phyloP scores from a whole-genome alignment of 2,797 vertebrate species.

The Thaleichthys pacificus region DNA sequence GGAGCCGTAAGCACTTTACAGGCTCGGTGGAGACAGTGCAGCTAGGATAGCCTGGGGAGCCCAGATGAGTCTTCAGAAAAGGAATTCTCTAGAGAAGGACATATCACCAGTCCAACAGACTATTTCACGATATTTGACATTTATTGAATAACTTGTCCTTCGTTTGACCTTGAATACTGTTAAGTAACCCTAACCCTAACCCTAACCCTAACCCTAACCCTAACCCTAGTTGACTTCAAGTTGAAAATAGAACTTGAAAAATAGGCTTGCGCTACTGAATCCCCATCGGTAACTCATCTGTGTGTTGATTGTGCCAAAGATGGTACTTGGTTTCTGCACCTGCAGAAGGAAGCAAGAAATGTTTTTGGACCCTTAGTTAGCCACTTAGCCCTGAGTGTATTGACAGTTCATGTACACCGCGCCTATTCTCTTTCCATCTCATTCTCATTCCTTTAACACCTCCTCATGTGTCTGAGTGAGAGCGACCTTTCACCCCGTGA shows the following conservation, averaged over 20 bases:
- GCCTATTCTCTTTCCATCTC: slow-evolving; percentile 26
- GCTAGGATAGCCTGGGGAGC: not conserved
- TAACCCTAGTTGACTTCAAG: too few relatives aligned
- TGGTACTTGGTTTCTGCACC: too few relatives aligned
- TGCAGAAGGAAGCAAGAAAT: not conserved
- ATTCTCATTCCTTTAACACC: slow-evolving; percentile 36
- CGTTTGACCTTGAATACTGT: too few relatives aligned
- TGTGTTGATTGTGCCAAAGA: too few relatives aligned
- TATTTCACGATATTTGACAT: not conserved
- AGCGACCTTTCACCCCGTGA: slow-evolving; percentile 35
- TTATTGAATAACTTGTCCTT: not conserved
- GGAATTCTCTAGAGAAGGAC: not conserved
- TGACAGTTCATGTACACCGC: slow-evolving; percentile 5
- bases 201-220: too few relatives aligned
- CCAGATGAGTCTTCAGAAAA: not conserved
- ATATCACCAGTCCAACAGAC: not conserved
- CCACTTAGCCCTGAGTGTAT: not conserved
- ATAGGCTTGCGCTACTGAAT: too few relatives aligned
- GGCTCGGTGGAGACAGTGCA: not conserved
- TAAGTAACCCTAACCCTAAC: too few relatives aligned
- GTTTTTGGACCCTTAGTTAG: not conserved
- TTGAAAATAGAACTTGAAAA: too few relatives aligned
- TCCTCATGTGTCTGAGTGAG: slow-evolving; percentile 29
- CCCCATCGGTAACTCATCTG: too few relatives aligned
- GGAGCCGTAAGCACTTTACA: slow-evolving; percentile 24